These are phyloP conservation scores for Equus przewalskii DNA, from an alignment of 2,113 vertebrate species.

Conservation along the genomic window DNA sequence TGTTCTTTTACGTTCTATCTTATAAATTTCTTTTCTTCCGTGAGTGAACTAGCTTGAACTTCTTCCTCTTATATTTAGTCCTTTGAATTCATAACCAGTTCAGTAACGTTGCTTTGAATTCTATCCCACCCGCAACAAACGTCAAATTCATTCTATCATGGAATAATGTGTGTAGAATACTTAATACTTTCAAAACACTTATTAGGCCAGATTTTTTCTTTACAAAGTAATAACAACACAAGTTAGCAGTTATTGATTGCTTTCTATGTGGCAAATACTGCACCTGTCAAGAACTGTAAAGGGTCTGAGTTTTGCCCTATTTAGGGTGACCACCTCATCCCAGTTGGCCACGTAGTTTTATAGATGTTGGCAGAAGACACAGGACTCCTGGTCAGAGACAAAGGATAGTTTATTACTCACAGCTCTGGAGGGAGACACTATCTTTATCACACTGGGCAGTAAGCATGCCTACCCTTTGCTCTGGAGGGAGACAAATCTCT, in stretches of 20 bases:
- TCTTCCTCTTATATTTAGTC: conserved; percentile 26
- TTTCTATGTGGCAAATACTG: background rate
- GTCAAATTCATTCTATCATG: conserved; percentile 10
- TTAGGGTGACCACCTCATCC: background rate
- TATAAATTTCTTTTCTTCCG: conserved; percentile 18
- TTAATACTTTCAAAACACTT: conserved; percentile 4
- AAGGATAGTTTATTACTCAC: background rate
- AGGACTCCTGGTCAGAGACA: background rate
- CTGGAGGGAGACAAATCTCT: background rate
- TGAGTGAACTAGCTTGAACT: background rate
- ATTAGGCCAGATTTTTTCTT: background rate
- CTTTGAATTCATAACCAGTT: conserved; percentile 1
- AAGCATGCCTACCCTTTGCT: background rate
- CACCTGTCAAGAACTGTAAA: background rate
- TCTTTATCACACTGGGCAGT: background rate
- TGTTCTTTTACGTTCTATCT: background rate
- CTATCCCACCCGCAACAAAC: background rate
- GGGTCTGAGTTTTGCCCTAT: background rate
- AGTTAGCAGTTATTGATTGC: background rate
- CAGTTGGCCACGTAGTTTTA: background rate
- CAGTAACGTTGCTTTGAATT: conserved; percentile 25
- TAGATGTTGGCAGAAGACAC: background rate
- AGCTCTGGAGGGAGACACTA: background rate
- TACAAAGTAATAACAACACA: background rate
- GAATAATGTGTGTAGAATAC: background rate